Evolutionary conservation across 2,797 vertebrate species (phyloP), one percentile per base, ranked within the genome.

Genomic region (Neosilurus mollespiculum): DNA sequence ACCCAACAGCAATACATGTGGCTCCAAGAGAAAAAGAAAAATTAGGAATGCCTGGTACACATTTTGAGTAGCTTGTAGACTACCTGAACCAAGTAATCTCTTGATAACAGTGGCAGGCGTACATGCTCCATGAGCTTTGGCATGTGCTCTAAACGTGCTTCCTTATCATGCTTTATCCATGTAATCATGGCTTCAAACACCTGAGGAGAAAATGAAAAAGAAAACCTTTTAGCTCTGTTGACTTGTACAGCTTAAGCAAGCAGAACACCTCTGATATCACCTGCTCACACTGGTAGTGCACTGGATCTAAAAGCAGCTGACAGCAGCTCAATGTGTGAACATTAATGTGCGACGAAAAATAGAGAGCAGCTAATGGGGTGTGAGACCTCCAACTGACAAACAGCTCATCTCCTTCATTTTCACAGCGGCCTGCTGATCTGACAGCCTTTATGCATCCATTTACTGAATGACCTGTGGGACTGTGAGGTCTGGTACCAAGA

Each of bases 61-160:
- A 6, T 15, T 69, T 14, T 24, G 20, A 69, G 1, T 11, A 56
- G 8, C 59, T 0, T 1, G 49, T 15, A 70, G 4, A 0, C 1
- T 84, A 99, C 97, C 96, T 98, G 96, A 4, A 99, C 98, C 64
- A 99, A 94, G 86, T 99, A 99, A 89, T 98, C 97, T 88, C 97
- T 94, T 72, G 97, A 96, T 76, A 99, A 91, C 16, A 99, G 95
- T 10, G 98, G 98, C 3, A 99, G 95, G 69, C 98, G 94, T 85
- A 99, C 98, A 0, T 98, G 96, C 88, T 99, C 97, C 97, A 99
- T 98, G 76, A 99, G 93, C 83, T 96, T 96, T 71, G 98, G 96
- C 97, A 99, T 98, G 93, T 96, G 91, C 88, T 98, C 96, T 69
- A 98, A 91, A 71, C 97, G 97, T 61, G 95, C 92, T 4, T 96